Evolutionary conservation across 2,888 invertebrate genomes (phyloP).

Genomic region (Eumerus sabulonum): DNA sequence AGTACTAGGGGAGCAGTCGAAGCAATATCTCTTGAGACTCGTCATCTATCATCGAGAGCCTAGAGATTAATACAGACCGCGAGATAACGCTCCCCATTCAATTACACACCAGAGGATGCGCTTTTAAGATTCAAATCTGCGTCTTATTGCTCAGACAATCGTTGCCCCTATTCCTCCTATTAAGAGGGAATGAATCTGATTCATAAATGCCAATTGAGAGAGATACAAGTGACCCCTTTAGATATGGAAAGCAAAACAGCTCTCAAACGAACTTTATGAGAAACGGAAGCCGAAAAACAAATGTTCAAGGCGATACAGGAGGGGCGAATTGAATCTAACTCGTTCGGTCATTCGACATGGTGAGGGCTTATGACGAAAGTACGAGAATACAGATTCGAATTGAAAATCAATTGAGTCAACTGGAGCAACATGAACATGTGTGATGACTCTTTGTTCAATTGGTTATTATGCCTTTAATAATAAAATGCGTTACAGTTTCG

Average conservation of each 20-base stretch:
- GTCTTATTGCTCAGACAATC: no score
- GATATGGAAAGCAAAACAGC: slow-evolving; percentile 18
- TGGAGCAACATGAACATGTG: no score
- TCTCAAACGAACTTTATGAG: slow-evolving; percentile 57
- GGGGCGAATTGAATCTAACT: slow-evolving; percentile 28
- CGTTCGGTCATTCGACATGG: slow-evolving; percentile 23
- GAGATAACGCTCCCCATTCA: no score
- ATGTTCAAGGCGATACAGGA: slow-evolving; percentile 9
- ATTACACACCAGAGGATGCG: no score
- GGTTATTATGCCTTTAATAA: no score
- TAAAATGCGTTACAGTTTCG: no score
- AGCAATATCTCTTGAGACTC: no score
- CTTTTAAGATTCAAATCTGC: no score
- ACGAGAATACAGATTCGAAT: slow-evolving; percentile 18
- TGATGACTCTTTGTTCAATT: no score
- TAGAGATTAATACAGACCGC: no score
- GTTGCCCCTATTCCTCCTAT: not conserved
- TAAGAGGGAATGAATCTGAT: slow-evolving; percentile 2
- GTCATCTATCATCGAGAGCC: no score
- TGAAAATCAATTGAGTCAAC: slow-evolving; percentile 13
- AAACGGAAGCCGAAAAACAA: slow-evolving; percentile 60
- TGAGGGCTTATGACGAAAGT: not conserved
- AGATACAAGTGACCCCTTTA: slow-evolving; percentile 26
- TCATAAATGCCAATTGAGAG: slow-evolving; percentile 23
- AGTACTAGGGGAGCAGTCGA: no score